Conservation (phyloP, 2,888 invertebrate species). For the Thyatira batis region DNA sequence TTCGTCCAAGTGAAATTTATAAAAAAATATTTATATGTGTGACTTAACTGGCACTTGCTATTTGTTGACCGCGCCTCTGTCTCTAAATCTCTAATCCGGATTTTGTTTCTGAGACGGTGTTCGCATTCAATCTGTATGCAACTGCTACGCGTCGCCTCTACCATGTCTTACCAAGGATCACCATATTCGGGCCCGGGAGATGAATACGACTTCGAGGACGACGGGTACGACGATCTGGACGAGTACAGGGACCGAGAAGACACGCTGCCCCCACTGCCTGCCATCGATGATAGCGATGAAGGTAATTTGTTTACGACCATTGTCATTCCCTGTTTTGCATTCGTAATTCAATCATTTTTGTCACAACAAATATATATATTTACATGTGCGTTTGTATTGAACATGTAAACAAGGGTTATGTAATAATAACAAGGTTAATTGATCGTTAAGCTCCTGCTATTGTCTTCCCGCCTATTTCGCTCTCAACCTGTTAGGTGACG, state of each 20-base stretch:
- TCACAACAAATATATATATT: constrained; percentile 29
- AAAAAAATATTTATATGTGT: constrained; percentile 69
- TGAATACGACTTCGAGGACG: constrained; percentile 89
- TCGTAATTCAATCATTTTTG: constrained; percentile 42
- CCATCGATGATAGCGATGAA: constrained; percentile 84
- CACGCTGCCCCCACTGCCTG: constrained; percentile 77
- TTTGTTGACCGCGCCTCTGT: constrained; percentile 49
- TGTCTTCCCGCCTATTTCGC: constrained; percentile 69
- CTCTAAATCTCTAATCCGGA: constrained; percentile 49
- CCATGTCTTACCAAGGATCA: constrained; percentile 87
- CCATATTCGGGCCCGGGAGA: constrained; percentile 86
- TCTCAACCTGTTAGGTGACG: constrained; percentile 60
- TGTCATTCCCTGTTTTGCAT: constrained; percentile 55
- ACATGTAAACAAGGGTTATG: constrained; percentile 58
- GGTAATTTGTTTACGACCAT: constrained; percentile 76
- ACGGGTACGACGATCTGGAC: constrained; percentile 86
- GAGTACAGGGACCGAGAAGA: constrained; percentile 86
- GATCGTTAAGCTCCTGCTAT: constrained; percentile 25
- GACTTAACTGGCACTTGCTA: constrained; percentile 56
- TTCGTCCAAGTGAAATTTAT: constrained; percentile 52
- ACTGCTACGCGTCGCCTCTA: constrained; percentile 80
- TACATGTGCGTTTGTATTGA: constrained; percentile 13
- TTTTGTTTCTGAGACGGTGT: constrained; percentile 67
- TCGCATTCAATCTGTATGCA: constrained; percentile 79
- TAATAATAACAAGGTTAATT: constrained; percentile 54